Percentiles rank a stretch among this genome's conserved stretches.
Conservation (phyloP, 2,797 vertebrate genomes). For the Tarsius wallacei region DNA sequence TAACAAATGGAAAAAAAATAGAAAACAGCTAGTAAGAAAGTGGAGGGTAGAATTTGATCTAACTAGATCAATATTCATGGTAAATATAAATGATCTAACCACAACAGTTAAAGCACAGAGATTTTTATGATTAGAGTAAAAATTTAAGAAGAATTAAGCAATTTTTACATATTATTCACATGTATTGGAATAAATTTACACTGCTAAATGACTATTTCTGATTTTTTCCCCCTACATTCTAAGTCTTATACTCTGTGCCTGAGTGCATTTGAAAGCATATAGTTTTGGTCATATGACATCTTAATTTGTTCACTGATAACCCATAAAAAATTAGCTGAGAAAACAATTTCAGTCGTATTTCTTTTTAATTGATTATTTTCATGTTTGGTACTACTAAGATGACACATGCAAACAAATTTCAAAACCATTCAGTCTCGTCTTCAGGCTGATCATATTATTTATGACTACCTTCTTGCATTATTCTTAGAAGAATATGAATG, state of each 20-base stretch:
- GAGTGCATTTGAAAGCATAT: neutral
- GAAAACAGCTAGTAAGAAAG: neutral
- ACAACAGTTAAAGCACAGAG: neutral
- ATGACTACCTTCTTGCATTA: neutral
- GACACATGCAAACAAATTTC: neutral
- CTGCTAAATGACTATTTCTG: neutral
- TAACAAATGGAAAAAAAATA: neutral
- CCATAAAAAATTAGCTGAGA: neutral
- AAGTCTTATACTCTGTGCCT: neutral
- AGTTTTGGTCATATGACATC: neutral
- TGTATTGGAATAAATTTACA: neutral
- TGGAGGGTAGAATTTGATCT: neutral
- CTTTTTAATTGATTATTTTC: conserved; percentile 36
- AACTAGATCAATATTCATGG: neutral
- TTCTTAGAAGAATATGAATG: neutral
- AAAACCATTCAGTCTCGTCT: neutral
- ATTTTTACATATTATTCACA: neutral
- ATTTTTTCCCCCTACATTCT: neutral
- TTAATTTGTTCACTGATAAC: neutral
- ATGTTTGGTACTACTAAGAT: neutral
- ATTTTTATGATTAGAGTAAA: neutral
- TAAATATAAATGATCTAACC: conserved; percentile 3
- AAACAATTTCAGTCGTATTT: neutral
- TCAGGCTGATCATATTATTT: neutral
- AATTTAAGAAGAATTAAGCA: neutral